Evolutionary conservation across 2,113 vertebrate species (phyloP).

Genomic region (Eulemur macaco): DNA sequence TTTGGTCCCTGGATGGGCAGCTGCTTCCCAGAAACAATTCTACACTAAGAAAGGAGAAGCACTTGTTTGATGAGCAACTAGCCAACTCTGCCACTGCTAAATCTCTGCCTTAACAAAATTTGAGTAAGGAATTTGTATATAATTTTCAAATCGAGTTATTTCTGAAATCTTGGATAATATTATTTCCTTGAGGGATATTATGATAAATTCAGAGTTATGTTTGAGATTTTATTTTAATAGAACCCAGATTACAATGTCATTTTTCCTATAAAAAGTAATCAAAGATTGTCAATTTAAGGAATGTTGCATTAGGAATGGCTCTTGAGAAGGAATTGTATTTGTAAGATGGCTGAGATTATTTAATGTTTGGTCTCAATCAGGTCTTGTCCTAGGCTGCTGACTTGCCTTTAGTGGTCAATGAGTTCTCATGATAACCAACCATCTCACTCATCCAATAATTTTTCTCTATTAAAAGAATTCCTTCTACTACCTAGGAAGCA

Average conservation of each 20-base stretch:
- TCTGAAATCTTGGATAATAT: background rate
- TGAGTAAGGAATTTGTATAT: background rate
- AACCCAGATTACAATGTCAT: background rate
- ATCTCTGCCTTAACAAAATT: background rate
- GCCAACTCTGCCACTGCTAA: background rate
- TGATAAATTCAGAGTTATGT: background rate
- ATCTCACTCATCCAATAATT: background rate
- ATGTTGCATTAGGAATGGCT: background rate
- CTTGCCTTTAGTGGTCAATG: background rate
- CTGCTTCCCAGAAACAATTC: background rate
- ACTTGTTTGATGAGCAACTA: background rate
- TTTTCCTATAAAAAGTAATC: background rate
- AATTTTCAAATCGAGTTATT: background rate
- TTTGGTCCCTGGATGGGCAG: background rate
- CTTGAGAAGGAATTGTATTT: background rate
- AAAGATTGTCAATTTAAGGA: background rate
- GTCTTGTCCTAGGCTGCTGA: background rate
- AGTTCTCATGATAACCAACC: background rate
- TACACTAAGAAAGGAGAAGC: background rate
- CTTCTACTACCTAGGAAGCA: background rate
- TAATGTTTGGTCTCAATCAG: background rate
- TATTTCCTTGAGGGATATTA: background rate
- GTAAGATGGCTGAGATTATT: background rate
- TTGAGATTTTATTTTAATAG: conserved; percentile 6
- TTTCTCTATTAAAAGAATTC: background rate